Percentiles rank a stretch among this genome's conserved stretches.
These are phyloP conservation scores for Bufotes viridis DNA, from an alignment of 2,797 vertebrate genomes.

Conservation along the genomic window DNA sequence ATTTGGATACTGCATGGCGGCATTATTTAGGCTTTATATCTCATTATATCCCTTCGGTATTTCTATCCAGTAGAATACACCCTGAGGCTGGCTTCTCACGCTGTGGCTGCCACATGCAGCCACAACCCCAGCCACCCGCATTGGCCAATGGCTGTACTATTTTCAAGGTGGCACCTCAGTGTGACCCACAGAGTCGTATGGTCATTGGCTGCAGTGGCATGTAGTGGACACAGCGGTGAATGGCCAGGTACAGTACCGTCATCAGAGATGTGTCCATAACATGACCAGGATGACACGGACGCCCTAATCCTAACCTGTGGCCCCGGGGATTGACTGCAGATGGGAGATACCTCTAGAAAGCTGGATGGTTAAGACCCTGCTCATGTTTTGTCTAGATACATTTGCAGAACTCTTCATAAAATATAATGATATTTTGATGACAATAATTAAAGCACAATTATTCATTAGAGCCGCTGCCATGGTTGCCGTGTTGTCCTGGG, in stretches of 20 bases:
- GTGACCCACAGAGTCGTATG: no score
- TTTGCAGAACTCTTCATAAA: not conserved
- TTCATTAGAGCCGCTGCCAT: not conserved
- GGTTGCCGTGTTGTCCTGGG: not conserved
- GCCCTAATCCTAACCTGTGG: not conserved
- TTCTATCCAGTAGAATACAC: not conserved
- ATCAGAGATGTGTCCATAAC: no score
- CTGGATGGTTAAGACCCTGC: not conserved
- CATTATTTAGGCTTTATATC: not conserved
- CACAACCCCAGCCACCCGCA: no score
- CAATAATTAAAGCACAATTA: conserved; percentile 12
- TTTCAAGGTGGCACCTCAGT: no score
- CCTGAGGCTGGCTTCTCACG: no score
- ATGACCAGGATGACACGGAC: no score
- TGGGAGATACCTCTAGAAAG: not conserved
- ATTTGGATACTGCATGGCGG: not conserved
- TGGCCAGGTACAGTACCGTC: no score
- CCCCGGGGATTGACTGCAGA: not conserved
- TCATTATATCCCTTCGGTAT: no score
- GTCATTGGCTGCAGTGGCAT: no score
- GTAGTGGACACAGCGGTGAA: no score
- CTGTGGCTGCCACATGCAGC: no score
- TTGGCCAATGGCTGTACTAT: no score
- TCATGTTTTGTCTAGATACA: not conserved
- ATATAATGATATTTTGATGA: conserved; percentile 19